Evolutionary conservation across 2,888 invertebrate species (phyloP), one percentile per base, ranked within the genome.

Genomic region (Phanerotoma sp.): DNA sequence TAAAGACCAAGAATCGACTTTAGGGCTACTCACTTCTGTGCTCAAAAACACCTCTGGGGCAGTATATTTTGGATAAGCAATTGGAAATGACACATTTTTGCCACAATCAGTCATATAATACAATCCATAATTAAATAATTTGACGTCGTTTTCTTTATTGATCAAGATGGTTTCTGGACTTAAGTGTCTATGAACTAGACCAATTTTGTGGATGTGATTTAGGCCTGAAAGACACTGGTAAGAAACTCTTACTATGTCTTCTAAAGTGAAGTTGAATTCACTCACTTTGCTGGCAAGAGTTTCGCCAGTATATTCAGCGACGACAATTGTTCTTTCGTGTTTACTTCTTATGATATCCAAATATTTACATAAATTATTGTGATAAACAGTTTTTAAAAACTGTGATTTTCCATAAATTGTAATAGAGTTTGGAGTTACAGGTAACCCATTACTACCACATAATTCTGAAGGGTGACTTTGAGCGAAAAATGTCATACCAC

Each of bases 391-490:
- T 71, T 91, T 88, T 13, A 97, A 80, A 57, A 84, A 81, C 74
- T 96, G 95, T 21, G 96, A 91, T 69, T 87, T 83, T 6, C 97
- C 96, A 52, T 94, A 82, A 71, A 98, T 95, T 52, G 93, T 91
- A 58, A 97, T 94, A 0, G 96, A 96, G 78, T 97, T 96, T 3
- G 97, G 96, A 1, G 97, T 97, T 16, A 97, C 80, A 0, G 98
- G 98, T 44, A 98, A 79, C 1, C 98, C 97, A 79, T 98, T 98
- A 63, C 92, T 93, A 9, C 96, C 96, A 77, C 96, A 97, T 49
- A 88, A 86, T 77, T 95, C 94, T 22, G 89, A 88, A 10, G 92
- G 91, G 76, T 96, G 94, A 69, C 88, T 86, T 70, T 88, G 89
- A 0, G 96, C 96, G 77, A 94, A 93, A 77, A 92, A 95, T 18